Base-by-base conservation (phyloP, 1,140 invertebrate species). In the Hycleus phaleratus region DNA sequence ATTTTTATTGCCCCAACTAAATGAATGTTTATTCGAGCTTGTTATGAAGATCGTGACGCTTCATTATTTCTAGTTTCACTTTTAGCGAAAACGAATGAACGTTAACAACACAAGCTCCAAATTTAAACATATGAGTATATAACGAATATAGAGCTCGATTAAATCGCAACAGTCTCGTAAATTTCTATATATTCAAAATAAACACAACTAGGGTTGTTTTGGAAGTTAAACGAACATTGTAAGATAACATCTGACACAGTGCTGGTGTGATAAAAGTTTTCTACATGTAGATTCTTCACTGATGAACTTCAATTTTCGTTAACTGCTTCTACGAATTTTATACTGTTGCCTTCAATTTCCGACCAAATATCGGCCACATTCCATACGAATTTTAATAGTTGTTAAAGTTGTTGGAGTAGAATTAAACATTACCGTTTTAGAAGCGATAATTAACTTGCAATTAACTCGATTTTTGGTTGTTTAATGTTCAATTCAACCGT, bases 11-110 rank as follows among this genome's bases (percentile, higher is more conserved):
- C 32, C 1, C 3, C 1, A 4, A 54, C 40, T 26, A 44, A 59
- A 59, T 59, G 48, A 62, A 59, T 59, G 53, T 62, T 62, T 62
- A 59, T 59, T 52, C 40, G 24, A 25, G 44, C 24, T 51, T 40
- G 46, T 62, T 62, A 58, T 58, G 56, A 55, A 46, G 55, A 58
- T 48, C 56, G 45, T 46, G 45, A 12, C 49, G n/a, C 54, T 57
- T 40, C 56, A 58, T 58, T 51, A 52, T 49, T 56, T 49, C 49
- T 59, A 48, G 26, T 56, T 32, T 59, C 57, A 62, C 60, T 62
- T 60, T 56, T 43, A 32, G 7, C 7, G 32, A 32, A 32, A 32
- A 32, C 32, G 32, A 7, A 32, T 32, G n/a, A 32, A 5, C 32
- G 7, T 7, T 5, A 32, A 32, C 32, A 32, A 32, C 0, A 32